Base-by-base conservation (phyloP, 2,797 vertebrate genomes). In the Varecia variegata region DNA sequence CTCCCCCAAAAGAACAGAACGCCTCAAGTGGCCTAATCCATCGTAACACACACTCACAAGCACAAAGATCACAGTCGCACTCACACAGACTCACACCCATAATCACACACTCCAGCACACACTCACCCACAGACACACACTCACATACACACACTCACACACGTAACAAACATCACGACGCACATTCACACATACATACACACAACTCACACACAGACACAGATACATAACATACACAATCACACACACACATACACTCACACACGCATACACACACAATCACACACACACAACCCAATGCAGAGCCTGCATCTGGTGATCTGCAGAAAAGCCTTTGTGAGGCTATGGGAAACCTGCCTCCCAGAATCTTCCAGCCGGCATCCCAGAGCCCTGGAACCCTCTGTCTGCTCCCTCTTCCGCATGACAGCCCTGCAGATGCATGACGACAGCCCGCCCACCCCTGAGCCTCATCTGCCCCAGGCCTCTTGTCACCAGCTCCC, bases 401-500 rank as follows among this genome's bases (percentile, higher is more conserved):
- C 92, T 62, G 89, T 60, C 93, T 90, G 93, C 91, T 96, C 91
- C 93, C 71, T 89, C 95, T 96, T 95, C 95, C 47, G 21, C 88
- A 83, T 81, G 93, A 97, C 95, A 94, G 96, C 85, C 71, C 93
- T 32, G 88, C 94, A 97, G 96, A 97, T 25, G 38, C 62, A 9
- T 23, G 84, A 52, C 20, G 79, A 93, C 96, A 96, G 83, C 83
- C 90, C 5, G 9, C 95, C 94, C 82, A 86, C 91, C 94, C 92
- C 74, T 0, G 12, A 60, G 91, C 94, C 94, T 83, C 93, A 7
- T 89, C 82, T 71, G 90, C 88, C 94, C 95, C 56, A 25, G 88
- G 96, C 95, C 97, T 80, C 90, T 88, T 88, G 87, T 95, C 95
- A 92, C 76, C 60, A 71, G 88, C 74, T 96, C 91, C 94, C 91